Percentiles rank a stretch among this genome's conserved stretches.
phyloP scores from a whole-genome alignment of 1,140 invertebrate species.

The Drosophila ananassae region DNA sequence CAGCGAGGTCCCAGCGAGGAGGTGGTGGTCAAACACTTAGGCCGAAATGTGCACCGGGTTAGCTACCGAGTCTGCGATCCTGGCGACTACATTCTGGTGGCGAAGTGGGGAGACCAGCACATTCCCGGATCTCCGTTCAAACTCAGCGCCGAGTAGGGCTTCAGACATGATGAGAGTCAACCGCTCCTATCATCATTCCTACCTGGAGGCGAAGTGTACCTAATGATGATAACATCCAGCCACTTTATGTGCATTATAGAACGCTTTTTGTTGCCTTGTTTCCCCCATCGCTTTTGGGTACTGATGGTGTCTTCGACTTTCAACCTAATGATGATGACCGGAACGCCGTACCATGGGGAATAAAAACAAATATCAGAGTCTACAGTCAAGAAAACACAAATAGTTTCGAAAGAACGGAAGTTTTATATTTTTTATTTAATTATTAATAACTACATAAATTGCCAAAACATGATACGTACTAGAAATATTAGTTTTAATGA shows the following conservation, averaged over 20 bases:
- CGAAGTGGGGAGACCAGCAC: constrained; percentile 96
- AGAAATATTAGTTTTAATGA: not conserved
- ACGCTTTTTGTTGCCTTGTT: constrained; percentile 58
- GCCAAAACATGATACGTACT: not conserved
- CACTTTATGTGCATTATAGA: constrained; percentile 47
- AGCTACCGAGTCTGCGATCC: constrained; percentile 90
- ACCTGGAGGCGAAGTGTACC: constrained; percentile 36
- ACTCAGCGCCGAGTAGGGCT: constrained; percentile 86
- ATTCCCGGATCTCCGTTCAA: constrained; percentile 95
- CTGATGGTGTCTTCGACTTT: constrained; percentile 17
- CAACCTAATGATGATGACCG: constrained; percentile 82
- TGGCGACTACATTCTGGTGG: constrained; percentile 93
- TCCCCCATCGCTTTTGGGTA: constrained; percentile 46
- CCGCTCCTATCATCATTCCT: constrained; percentile 5
- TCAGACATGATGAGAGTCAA: constrained; percentile 8
- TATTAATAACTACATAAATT: not conserved
- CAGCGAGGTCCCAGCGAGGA: constrained; percentile 95
- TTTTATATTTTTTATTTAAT: not conserved
- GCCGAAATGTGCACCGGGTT: constrained; percentile 91
- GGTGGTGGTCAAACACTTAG: constrained; percentile 92
- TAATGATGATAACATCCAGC: constrained; percentile 77
- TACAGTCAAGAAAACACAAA: not conserved
- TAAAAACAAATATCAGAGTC: not conserved
- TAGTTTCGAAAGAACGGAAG: not conserved
- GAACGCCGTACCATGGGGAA: constrained; percentile 7